Conservation (phyloP, 1,140 invertebrate species). For the Pollicipes pollicipes region DNA sequence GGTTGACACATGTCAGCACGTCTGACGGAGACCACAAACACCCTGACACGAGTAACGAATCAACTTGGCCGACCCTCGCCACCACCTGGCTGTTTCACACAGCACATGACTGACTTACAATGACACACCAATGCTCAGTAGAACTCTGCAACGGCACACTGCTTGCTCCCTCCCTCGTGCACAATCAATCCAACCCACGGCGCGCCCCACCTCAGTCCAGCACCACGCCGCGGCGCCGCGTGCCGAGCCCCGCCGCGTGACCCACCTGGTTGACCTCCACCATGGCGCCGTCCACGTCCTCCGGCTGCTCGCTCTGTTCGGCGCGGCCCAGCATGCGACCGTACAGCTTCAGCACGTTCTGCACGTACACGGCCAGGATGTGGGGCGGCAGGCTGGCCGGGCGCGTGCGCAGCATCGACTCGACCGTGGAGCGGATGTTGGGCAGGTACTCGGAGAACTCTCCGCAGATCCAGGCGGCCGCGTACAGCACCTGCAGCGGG, state of each 20-base stretch:
- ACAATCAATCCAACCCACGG: too few relatives aligned
- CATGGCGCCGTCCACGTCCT: slow-evolving; percentile 7
- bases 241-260: not conserved
- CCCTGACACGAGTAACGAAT: too few relatives aligned
- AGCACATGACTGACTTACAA: too few relatives aligned
- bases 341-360: slow-evolving; percentile 88
- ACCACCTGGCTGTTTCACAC: too few relatives aligned
- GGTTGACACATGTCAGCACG: too few relatives aligned
- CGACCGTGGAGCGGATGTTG: slow-evolving; percentile 56
- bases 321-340: slow-evolving; percentile 48
- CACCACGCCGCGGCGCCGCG: too few relatives aligned
- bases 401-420: slow-evolving; percentile 64
- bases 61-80: too few relatives aligned
- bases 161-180: too few relatives aligned
- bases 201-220: too few relatives aligned
- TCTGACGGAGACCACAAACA: too few relatives aligned
- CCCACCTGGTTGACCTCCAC: not conserved
- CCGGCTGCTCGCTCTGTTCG: slow-evolving; percentile 34
- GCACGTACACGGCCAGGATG: slow-evolving; percentile 88
- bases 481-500: slow-evolving; percentile 54
- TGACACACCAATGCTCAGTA: too few relatives aligned
- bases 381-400: slow-evolving; percentile 66
- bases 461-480: slow-evolving; percentile 95
- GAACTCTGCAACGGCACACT: too few relatives aligned
- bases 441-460: slow-evolving; percentile 83